A percentile compares a stretch with the other conserved stretches of the same genome.
Evolutionary conservation across 1,140 invertebrate genomes (phyloP).

Genomic region (fruit fly (Drosophila melanogaster)): Release_6_plus_ISO1_MT NT_037436.4:6123501-6124000

Average conservation of each 20-base stretch:
- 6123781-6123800: slow-evolving; percentile 76
- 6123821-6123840: slow-evolving; percentile 36
- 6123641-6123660: slow-evolving; percentile 47
- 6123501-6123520: slow-evolving; percentile 84
- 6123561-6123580: slow-evolving; percentile 38
- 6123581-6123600: slow-evolving; percentile 35
- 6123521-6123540: slow-evolving; percentile 69
- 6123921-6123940: slow-evolving; percentile 29
- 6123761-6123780: slow-evolving; percentile 82
- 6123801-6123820: slow-evolving; percentile 37
- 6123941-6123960: slow-evolving; percentile 30
- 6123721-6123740: slow-evolving; percentile 29
- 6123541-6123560: slow-evolving; percentile 45
- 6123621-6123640: slow-evolving; percentile 25
- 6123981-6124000: neutral
- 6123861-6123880: slow-evolving; percentile 79
- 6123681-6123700: slow-evolving; percentile 54
- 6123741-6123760: slow-evolving; percentile 65
- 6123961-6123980: slow-evolving; percentile 48
- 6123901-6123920: slow-evolving; percentile 75
- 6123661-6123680: slow-evolving; percentile 24
- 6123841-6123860: slow-evolving; percentile 54
- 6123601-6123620: slow-evolving; percentile 29
- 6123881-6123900: slow-evolving; percentile 64
- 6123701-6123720: slow-evolving; percentile 70